Conservation (phyloP, 2,797 vertebrate genomes). For the Selene dorsalis region DNA sequence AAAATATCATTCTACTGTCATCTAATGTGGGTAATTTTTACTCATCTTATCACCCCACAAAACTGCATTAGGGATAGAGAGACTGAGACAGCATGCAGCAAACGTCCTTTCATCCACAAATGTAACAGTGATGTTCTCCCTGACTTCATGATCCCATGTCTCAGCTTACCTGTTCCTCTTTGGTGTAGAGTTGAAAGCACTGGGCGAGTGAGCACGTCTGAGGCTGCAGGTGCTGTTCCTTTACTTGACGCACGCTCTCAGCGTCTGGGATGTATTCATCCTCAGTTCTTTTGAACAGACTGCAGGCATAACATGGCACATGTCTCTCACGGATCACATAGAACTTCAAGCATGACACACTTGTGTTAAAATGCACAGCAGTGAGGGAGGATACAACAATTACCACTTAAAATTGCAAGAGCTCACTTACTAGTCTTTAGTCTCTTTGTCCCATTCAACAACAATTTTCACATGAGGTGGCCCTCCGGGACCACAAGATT, state of each 20-base stretch:
- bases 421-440: constrained; percentile 95
- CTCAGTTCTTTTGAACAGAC: constrained; percentile 95
- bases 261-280: constrained; percentile 98
- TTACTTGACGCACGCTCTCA: constrained; percentile 94
- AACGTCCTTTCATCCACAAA: neutral
- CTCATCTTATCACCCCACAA: neutral
- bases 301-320: constrained; percentile 64
- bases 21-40: no score
- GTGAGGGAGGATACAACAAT: constrained; percentile 7
- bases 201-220: constrained; percentile 96
- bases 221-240: constrained; percentile 95
- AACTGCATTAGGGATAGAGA: neutral
- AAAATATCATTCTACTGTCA: no score
- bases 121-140: neutral
- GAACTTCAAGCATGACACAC: constrained; percentile 14
- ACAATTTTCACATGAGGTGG: constrained; percentile 97
- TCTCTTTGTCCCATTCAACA: constrained; percentile 99
- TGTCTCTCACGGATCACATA: constrained; percentile 49
- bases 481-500: constrained; percentile 95
- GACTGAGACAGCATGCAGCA: neutral
- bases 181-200: constrained; percentile 99
- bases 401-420: no score
- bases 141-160: no score
- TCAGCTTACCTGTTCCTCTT: constrained; percentile 96
- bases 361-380: constrained; percentile 1